Base-by-base conservation (phyloP, 2,888 invertebrate genomes). In the Matsumyia berberina region DNA sequence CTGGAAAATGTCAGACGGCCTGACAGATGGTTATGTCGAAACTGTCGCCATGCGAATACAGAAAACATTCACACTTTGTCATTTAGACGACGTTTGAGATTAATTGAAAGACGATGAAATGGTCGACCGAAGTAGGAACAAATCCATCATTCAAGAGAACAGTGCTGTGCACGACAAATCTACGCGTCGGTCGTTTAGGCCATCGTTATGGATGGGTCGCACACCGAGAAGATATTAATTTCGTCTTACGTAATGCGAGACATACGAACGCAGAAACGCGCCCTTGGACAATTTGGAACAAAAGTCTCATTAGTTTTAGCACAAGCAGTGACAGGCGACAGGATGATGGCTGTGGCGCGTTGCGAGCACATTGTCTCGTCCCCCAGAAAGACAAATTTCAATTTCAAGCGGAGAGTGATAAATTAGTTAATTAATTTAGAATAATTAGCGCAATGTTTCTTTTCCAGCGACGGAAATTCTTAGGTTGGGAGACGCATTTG, bases 81-180 rank as follows among this genome's bases (percentile, higher is more conserved):
- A 85, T 76, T 80, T 66, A 53, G 85, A 80, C 80, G 85, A 80
- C 80, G 60, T 70, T 49, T 51, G 70, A 80, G 80, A 85, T 85
- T 85, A 80, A 85, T 85, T 85, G 80, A 85, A 85, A 79, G 80
- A 80, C 85, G 74, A 74, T 85, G 85, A 79, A 79, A 79, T 57
- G 85, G 74, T 64, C 74, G 85, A 74, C 69, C 58, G 39, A 46
- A 57, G 57, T 55, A 51, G 67, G 46, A 80, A 62, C 70, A 55
- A 78, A 85, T 85, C 80, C 80, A 85, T 85, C 85, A 85, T 73
- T 69, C 58, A 64, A 9, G n/a, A 12, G 33, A 35, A 37, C 66
- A 8, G 11, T 4, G 24, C 24, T 17, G 55, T 44, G 42, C 42
- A 19, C 49, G 55, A 44, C 19, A 78, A 78, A 78, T 78, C 39